phyloP scores from a whole-genome alignment of 1,140 invertebrate species.

The Chironomus tepperi region DNA sequence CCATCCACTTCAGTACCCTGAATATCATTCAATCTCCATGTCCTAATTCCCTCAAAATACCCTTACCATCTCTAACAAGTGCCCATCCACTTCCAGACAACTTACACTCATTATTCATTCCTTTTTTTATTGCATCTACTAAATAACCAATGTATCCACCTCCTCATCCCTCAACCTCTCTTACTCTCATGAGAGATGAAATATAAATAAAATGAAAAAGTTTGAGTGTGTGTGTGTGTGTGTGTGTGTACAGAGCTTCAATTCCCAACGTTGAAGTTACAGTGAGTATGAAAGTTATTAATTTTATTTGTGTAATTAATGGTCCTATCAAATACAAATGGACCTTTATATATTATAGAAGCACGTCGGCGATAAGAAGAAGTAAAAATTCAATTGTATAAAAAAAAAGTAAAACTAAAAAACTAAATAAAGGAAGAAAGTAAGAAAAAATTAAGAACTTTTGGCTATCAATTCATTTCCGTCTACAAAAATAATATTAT shows the following conservation, averaged over 20 bases:
- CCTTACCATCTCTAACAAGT: too few relatives aligned
- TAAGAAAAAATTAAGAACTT: neutral
- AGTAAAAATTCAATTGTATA: neutral
- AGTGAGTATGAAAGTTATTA: conserved; percentile 9
- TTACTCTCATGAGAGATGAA: neutral
- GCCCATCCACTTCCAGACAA: too few relatives aligned
- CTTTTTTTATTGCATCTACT: too few relatives aligned
- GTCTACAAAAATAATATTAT: neutral
- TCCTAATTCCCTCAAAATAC: too few relatives aligned
- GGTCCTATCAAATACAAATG: neutral
- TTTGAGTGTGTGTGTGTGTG: too few relatives aligned
- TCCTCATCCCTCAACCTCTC: neutral
- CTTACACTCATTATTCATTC: too few relatives aligned
- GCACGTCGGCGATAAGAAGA: neutral
- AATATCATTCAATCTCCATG: too few relatives aligned
- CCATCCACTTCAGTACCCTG: too few relatives aligned
- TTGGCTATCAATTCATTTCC: neutral
- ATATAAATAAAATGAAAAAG: too few relatives aligned
- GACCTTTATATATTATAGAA: too few relatives aligned
- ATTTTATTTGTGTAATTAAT: conserved; percentile 15
- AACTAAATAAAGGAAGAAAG: neutral
- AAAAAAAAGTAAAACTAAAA: neutral
- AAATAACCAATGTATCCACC: too few relatives aligned
- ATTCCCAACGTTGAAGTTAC: neutral
- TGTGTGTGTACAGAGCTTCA: too few relatives aligned